Evolutionary conservation across 1,140 invertebrate genomes (phyloP).

Genomic region (Hyphantria cunea): DNA sequence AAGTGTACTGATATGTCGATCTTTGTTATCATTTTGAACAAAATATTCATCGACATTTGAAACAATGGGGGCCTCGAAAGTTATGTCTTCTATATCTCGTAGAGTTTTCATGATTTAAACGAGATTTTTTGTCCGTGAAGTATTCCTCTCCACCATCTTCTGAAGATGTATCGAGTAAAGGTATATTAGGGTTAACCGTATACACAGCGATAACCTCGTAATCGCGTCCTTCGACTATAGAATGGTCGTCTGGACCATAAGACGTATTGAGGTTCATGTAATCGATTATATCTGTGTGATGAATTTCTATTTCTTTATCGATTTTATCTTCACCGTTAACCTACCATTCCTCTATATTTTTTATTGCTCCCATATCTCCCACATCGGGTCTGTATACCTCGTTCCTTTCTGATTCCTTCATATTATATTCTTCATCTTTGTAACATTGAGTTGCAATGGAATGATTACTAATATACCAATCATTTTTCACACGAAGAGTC

Average conservation of each 20-base stretch:
- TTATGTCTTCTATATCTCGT: conserved; percentile 44
- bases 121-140: conserved; percentile 36
- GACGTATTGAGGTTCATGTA: conserved; percentile 39
- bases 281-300: conserved; percentile 39
- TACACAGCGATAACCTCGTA: conserved; percentile 72
- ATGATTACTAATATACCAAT: conserved; percentile 55
- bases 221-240: conserved; percentile 63
- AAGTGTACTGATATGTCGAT: too few species aligned
- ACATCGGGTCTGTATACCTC: conserved; percentile 7
- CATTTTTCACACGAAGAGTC: conserved; percentile 57
- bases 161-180: conserved; percentile 57
- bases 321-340: conserved; percentile 29
- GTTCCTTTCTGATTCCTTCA: conserved; percentile 30
- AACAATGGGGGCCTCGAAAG: conserved; percentile 60
- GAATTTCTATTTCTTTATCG: conserved; percentile 45
- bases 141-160: conserved; percentile 56
- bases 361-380: conserved; percentile 4
- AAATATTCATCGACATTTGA: conserved; percentile 77
- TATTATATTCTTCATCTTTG: conserved; percentile 40
- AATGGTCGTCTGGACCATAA: conserved; percentile 51
- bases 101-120: conserved; percentile 36
- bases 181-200: conserved; percentile 65
- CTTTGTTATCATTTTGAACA: conserved; percentile 53
- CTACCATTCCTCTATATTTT: conserved; percentile 34
- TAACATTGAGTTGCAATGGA: conserved; percentile 58